Percentiles rank a stretch among this genome's conserved stretches.
phyloP scores from a whole-genome alignment of 2,888 invertebrate genomes.

The Pocota personata region DNA sequence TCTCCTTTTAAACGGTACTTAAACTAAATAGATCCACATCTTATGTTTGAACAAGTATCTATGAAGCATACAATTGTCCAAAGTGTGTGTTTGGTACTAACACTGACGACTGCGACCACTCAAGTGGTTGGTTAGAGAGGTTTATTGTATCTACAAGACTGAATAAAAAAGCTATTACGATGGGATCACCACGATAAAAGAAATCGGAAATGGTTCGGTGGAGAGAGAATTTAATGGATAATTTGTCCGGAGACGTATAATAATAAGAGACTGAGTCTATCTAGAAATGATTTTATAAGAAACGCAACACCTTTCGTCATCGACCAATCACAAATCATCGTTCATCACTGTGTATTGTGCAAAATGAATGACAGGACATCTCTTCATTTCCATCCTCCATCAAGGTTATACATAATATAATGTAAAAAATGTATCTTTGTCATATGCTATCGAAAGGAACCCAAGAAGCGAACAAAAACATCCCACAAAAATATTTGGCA shows the following conservation, averaged over 20 bases:
- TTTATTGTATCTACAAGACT: slow-evolving; percentile 42
- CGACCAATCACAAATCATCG: slow-evolving; percentile 59
- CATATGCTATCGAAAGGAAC: neutral
- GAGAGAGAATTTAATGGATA: slow-evolving; percentile 44
- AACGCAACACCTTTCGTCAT: slow-evolving; percentile 53
- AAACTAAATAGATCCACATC: slow-evolving; percentile 63
- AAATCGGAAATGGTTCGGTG: slow-evolving; percentile 18
- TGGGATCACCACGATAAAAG: slow-evolving; percentile 9
- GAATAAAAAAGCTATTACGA: slow-evolving; percentile 26
- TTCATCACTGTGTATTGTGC: neutral
- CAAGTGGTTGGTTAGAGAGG: slow-evolving; percentile 39
- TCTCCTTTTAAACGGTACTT: slow-evolving; percentile 45
- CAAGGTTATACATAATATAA: neutral
- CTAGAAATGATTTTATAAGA: neutral
- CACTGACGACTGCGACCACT: slow-evolving; percentile 7
- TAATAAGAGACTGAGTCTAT: slow-evolving; percentile 8
- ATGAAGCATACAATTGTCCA: slow-evolving; percentile 30
- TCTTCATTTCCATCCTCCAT: neutral
- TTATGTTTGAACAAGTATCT: slow-evolving; percentile 38
- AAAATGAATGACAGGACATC: neutral
- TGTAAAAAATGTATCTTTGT: neutral
- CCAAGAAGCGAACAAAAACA: slow-evolving; percentile 36
- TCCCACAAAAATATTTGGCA: slow-evolving; percentile 73
- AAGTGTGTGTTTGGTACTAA: slow-evolving; percentile 36
- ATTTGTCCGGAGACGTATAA: slow-evolving; percentile 29